Percentiles rank a stretch among this genome's conserved stretches.
Evolutionary conservation across 2,888 invertebrate genomes (phyloP).

Genomic region (Agrochola macilenta): DNA sequence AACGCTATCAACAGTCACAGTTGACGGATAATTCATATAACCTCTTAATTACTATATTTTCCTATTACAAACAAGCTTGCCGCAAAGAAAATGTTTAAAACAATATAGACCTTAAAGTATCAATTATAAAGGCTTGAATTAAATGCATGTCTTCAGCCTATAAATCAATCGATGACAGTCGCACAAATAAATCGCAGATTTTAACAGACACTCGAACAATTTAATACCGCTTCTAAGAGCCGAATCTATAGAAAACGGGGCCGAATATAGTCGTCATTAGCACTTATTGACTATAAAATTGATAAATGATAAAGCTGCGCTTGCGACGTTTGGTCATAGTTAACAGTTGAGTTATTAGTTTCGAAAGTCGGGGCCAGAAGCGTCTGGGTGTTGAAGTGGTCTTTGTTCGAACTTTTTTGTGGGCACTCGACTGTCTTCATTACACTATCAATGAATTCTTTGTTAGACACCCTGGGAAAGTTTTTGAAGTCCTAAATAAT

Average conservation of each 20-base stretch:
- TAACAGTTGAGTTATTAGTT: constrained; percentile 61
- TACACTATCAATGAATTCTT: constrained; percentile 72
- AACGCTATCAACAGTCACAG: constrained; percentile 59
- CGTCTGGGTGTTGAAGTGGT: constrained; percentile 58
- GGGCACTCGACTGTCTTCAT: constrained; percentile 61
- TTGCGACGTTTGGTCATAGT: constrained; percentile 40
- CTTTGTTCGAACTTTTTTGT: constrained; percentile 69
- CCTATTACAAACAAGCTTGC: constrained; percentile 37
- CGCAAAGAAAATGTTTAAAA: background rate
- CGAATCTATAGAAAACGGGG: constrained; percentile 26
- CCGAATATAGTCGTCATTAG: constrained; percentile 44
- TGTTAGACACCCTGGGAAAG: constrained; percentile 77
- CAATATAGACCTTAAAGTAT: constrained; percentile 7
- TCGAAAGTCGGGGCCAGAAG: constrained; percentile 59
- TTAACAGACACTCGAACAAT: constrained; percentile 20
- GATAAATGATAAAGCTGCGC: constrained; percentile 55
- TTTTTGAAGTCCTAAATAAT: constrained; percentile 69
- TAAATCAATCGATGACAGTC: constrained; percentile 44
- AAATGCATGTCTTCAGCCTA: background rate
- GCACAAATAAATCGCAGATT: constrained; percentile 46
- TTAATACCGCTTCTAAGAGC: constrained; percentile 16
- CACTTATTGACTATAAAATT: constrained; percentile 54
- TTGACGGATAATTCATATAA: constrained; percentile 44
- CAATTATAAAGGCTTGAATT: background rate
- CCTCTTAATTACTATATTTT: constrained; percentile 44